Conservation (phyloP, 2,797 vertebrate species). For the Enteromius radiatus region DNA sequence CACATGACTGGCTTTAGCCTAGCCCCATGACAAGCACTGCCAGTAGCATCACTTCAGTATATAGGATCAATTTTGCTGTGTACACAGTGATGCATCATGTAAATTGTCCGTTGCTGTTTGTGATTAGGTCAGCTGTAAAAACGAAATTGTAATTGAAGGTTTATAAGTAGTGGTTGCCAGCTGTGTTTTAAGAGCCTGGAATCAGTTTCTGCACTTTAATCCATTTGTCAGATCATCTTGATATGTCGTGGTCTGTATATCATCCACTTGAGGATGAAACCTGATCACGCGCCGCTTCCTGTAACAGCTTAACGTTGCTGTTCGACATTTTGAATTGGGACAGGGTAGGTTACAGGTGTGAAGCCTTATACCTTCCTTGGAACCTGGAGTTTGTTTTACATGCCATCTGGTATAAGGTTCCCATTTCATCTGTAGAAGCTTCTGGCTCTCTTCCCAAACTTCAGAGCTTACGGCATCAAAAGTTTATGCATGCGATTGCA, state of each 20-base stretch:
- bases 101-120: not conserved
- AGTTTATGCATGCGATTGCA: not conserved
- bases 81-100: not conserved
- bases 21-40: not conserved
- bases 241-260: constrained; percentile 11
- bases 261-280: constrained; percentile 34
- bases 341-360: constrained; percentile 52
- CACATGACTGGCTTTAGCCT: not conserved
- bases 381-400: constrained; percentile 38
- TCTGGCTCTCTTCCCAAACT: not conserved
- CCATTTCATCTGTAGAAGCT: constrained; percentile 25
- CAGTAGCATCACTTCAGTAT: not conserved
- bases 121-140: not conserved
- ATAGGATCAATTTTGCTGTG: not conserved
- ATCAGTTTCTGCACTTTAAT: constrained; percentile 29
- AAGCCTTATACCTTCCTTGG: constrained; percentile 15
- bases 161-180: constrained; percentile 12
- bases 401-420: constrained; percentile 1
- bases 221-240: not conserved
- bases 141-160: not conserved
- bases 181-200: constrained; percentile 17
- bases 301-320: constrained; percentile 27
- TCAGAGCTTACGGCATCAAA: not conserved
- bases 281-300: constrained; percentile 24
- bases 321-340: constrained; percentile 34